phyloP scores from a whole-genome alignment of 2,113 vertebrate genomes.

The Chaetops frenatus region DNA sequence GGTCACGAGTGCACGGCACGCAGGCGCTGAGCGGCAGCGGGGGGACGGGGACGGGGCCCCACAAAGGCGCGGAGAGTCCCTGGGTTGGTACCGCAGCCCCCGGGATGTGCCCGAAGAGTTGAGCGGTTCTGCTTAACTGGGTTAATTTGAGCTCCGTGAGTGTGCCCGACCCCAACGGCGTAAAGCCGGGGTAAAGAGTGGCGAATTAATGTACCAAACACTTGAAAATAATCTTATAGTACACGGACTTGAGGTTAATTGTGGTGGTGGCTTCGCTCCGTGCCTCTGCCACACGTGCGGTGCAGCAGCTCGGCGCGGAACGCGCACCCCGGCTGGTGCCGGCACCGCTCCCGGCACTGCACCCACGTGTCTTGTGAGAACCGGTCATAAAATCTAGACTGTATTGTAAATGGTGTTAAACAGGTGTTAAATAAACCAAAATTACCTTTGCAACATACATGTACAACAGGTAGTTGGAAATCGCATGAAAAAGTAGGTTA shows the following conservation, averaged over 20 bases:
- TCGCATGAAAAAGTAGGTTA: not conserved
- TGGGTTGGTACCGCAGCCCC: not conserved
- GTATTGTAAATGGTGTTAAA: not conserved
- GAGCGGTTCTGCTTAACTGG: not conserved
- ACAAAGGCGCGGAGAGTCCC: not conserved
- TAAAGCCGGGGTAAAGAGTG: not conserved
- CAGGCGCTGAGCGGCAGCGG: conserved; percentile 61
- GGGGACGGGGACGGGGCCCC: not conserved
- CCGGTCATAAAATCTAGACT: not conserved
- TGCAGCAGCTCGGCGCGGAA: not conserved
- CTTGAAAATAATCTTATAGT: not conserved
- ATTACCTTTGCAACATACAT: rapidly evolving
- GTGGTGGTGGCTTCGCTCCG: not conserved
- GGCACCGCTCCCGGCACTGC: not conserved
- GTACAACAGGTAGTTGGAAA: not conserved
- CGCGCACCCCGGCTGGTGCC: not conserved
- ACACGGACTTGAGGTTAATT: not conserved
- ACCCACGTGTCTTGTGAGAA: not conserved
- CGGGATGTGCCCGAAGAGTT: not conserved
- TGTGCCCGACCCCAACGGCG: not conserved
- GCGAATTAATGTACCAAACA: not conserved
- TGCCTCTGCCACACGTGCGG: not conserved
- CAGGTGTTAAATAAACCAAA: not conserved
- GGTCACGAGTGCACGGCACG: conserved; percentile 71
- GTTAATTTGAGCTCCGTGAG: not conserved